phyloP scores from a whole-genome alignment of 2,113 vertebrate species.

The Gallinago undulata region DNA sequence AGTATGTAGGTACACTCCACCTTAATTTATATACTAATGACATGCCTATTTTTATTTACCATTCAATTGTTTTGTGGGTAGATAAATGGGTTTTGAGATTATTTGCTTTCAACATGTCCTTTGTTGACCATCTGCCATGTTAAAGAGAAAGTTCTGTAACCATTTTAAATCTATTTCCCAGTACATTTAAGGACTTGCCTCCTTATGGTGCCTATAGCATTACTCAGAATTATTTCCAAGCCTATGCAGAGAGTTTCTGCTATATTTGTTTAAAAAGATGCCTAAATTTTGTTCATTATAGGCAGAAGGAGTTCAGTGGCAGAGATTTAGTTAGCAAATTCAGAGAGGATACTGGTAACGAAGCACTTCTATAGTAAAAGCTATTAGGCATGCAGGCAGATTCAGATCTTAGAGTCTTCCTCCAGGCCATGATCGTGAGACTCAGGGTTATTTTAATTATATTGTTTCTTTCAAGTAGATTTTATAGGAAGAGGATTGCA shows the following conservation, averaged over 20 bases:
- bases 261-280: background rate
- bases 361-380: background rate
- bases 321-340: background rate
- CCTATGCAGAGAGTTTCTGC: background rate
- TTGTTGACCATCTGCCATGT: background rate
- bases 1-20: background rate
- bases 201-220: background rate
- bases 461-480: conserved; percentile 77
- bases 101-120: background rate
- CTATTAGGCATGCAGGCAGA: conserved; percentile 77
- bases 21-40: background rate
- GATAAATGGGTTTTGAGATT: background rate
- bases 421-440: conserved; percentile 71
- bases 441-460: conserved; percentile 75
- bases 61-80: background rate
- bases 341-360: background rate
- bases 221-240: background rate
- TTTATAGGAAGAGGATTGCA: background rate
- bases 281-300: background rate
- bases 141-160: background rate
- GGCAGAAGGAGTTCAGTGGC: background rate
- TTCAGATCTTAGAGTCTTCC: conserved; percentile 76
- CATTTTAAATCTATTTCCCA: background rate
- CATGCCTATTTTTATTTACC: background rate
- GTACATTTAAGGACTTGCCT: background rate